phyloP scores from a whole-genome alignment of 2,888 invertebrate genomes.

The Hypomecis punctinalis region DNA sequence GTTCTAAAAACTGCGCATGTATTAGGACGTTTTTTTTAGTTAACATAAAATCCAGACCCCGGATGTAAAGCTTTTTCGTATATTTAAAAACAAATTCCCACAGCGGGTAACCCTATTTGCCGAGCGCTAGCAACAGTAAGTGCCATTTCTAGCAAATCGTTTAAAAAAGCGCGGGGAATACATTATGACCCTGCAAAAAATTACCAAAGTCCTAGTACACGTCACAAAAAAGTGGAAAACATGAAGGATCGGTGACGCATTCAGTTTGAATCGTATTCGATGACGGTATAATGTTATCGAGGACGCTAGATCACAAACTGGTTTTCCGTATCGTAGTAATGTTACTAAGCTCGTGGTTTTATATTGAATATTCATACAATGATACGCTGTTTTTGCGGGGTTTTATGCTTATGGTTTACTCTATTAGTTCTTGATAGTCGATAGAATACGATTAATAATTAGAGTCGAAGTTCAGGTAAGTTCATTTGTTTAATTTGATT shows the following conservation, averaged over 20 bases:
- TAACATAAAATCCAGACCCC: no score
- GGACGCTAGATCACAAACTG: slow-evolving; percentile 45
- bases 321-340: slow-evolving; percentile 39
- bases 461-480: no score
- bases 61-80: no score
- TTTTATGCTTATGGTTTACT: not conserved
- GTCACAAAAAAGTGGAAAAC: slow-evolving; percentile 44
- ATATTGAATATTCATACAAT: slow-evolving; percentile 28
- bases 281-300: slow-evolving; percentile 43
- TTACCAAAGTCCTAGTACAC: slow-evolving; percentile 34
- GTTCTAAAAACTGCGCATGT: no score
- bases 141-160: slow-evolving; percentile 9
- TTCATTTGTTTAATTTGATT: no score
- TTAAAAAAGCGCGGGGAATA: slow-evolving; percentile 12
- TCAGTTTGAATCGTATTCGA: slow-evolving; percentile 35
- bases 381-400: slow-evolving; percentile 6
- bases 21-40: no score
- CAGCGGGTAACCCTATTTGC: no score
- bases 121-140: not conserved
- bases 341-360: slow-evolving; percentile 6
- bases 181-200: slow-evolving; percentile 38
- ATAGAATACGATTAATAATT: no score
- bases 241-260: slow-evolving; percentile 45
- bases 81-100: no score
- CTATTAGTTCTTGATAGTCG: not conserved